Percentiles rank a stretch among this genome's conserved stretches.
Evolutionary conservation across 2,888 invertebrate genomes (phyloP).

Genomic region (Oligia strigilis): DNA sequence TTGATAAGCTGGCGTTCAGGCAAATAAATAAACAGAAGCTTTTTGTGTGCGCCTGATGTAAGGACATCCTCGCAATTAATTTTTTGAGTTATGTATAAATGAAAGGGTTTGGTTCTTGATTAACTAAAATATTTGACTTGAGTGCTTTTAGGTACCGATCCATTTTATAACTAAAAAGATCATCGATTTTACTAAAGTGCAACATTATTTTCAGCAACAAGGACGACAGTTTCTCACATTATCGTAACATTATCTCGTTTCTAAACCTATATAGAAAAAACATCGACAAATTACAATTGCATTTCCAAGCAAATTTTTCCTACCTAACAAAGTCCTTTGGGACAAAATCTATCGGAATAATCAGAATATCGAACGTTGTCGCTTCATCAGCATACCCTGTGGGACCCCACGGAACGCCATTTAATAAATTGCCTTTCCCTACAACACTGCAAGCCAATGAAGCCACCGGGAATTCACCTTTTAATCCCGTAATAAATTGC

Average conservation of each 20-base stretch:
- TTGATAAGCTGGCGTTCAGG: slow-evolving; percentile 14
- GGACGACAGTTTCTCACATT: background rate
- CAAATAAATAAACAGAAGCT: slow-evolving; percentile 30
- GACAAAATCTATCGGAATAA: slow-evolving; percentile 15
- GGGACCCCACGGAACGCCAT: slow-evolving; percentile 34
- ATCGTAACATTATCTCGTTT: background rate
- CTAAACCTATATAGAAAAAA: background rate
- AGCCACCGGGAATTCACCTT: slow-evolving; percentile 29
- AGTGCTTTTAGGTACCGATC: background rate
- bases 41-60: background rate
- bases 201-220: background rate
- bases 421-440: slow-evolving; percentile 43
- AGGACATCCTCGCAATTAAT: background rate
- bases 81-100: background rate
- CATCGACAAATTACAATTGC: background rate
- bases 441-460: slow-evolving; percentile 15
- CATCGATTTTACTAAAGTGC: background rate
- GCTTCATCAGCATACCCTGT: slow-evolving; percentile 19
- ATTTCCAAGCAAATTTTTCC: background rate
- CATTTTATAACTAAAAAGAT: background rate
- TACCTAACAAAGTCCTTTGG: slow-evolving; percentile 3
- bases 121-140: background rate
- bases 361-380: slow-evolving; percentile 12
- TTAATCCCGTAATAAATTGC: slow-evolving; percentile 51
- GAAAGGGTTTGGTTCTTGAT: background rate